Evolutionary conservation across 2,888 invertebrate genomes (phyloP).

Genomic region (Augochlorella aurata): DNA sequence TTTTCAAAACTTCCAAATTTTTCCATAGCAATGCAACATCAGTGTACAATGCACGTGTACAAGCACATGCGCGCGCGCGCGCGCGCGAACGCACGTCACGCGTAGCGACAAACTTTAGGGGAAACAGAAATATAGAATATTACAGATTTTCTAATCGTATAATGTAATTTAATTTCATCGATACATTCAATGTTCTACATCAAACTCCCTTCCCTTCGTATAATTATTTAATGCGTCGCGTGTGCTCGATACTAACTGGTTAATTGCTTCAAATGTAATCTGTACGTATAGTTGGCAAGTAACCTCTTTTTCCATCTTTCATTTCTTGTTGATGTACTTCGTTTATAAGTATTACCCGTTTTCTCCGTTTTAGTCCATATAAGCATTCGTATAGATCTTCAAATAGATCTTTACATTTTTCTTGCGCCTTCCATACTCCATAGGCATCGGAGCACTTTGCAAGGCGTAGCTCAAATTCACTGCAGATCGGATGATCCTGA

Average conservation of each 20-base stretch:
- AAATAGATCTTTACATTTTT: constrained; percentile 85
- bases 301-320: constrained; percentile 62
- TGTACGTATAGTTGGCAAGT: not conserved
- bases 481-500: constrained; percentile 83
- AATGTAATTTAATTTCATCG: not conserved
- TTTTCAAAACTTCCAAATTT: too few relatives aligned
- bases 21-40: not conserved
- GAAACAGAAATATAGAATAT: not conserved
- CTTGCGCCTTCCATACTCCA: constrained; percentile 86
- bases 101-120: not conserved
- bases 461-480: constrained; percentile 86
- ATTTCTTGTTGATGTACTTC: constrained; percentile 86
- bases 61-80: too few relatives aligned
- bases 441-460: constrained; percentile 92
- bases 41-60: not conserved
- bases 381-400: constrained; percentile 89
- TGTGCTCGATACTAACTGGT: not conserved
- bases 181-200: not conserved
- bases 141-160: not conserved
- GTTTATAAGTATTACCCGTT: constrained; percentile 85
- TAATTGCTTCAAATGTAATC: not conserved
- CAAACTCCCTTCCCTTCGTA: not conserved
- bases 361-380: constrained; percentile 84
- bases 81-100: too few relatives aligned
- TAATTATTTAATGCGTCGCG: not conserved